Evolutionary conservation across 2,888 invertebrate species (phyloP).

Genomic region (Conops quadrifasciatus): DNA sequence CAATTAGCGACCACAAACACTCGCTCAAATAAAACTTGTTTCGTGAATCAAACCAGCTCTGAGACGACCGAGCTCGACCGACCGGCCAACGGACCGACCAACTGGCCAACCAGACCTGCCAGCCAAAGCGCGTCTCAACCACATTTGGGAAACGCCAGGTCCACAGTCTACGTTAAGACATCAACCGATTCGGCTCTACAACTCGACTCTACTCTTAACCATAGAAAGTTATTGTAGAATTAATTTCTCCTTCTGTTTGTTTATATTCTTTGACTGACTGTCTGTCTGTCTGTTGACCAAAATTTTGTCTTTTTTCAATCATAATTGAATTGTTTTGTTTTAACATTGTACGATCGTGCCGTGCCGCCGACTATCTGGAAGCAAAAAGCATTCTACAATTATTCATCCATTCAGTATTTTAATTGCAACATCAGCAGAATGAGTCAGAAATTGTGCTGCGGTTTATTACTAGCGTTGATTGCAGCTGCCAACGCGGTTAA

Average conservation of each 20-base stretch:
- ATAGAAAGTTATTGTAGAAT: neutral
- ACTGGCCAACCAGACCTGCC: neutral
- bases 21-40: neutral
- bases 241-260: neutral
- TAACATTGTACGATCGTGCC: neutral
- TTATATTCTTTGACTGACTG: neutral
- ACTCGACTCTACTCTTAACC: neutral
- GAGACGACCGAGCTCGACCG: neutral
- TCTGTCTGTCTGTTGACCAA: neutral
- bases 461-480: conserved; percentile 51
- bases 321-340: conserved; percentile 8
- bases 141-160: conserved; percentile 8
- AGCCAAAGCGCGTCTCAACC: conserved; percentile 1
- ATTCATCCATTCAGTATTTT: conserved; percentile 1
- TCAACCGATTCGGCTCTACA: conserved; percentile 15
- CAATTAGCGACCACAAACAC: neutral
- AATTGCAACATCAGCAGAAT: conserved; percentile 35
- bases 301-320: conserved; percentile 11
- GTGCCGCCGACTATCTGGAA: neutral
- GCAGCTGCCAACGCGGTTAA: conserved; percentile 50
- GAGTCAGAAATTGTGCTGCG: conserved; percentile 47
- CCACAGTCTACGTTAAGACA: conserved; percentile 31
- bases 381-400: neutral
- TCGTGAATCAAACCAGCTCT: neutral
- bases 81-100: no score